Percentiles rank a stretch among this genome's conserved stretches.
These are phyloP conservation scores for Mionectes macconnelli DNA, from an alignment of 2,113 vertebrate species.

Conservation along the genomic window DNA sequence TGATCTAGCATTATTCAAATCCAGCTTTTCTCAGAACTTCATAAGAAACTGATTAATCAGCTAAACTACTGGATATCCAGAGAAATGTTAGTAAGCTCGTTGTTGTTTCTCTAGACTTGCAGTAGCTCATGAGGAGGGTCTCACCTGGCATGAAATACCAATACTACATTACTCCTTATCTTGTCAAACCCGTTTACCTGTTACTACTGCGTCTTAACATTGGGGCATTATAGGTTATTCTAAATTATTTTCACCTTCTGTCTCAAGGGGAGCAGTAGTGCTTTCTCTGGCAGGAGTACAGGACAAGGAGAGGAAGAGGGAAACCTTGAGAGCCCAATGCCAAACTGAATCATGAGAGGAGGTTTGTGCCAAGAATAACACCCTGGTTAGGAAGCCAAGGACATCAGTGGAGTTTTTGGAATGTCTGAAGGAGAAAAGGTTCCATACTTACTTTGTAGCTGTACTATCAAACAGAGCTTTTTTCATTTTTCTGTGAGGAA, in stretches of 20 bases:
- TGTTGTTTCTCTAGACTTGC: not conserved
- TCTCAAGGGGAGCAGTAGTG: not conserved
- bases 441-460: not conserved
- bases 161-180: fast-evolving
- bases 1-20: not conserved
- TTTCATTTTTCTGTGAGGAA: not conserved
- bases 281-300: not conserved
- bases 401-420: not conserved
- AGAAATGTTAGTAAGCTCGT: not conserved
- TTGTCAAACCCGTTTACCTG: not conserved
- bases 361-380: not conserved
- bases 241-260: not conserved
- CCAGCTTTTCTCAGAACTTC: not conserved
- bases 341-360: not conserved
- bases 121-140: not conserved
- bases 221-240: not conserved
- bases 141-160: not conserved
- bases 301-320: not conserved
- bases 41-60: not conserved
- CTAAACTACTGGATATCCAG: not conserved
- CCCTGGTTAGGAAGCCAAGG: not conserved
- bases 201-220: not conserved
- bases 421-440: not conserved
- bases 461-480: not conserved
- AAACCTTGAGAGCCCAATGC: not conserved